phyloP scores from a whole-genome alignment of 2,113 vertebrate species.

The Sarotherodon lohbergeri region DNA sequence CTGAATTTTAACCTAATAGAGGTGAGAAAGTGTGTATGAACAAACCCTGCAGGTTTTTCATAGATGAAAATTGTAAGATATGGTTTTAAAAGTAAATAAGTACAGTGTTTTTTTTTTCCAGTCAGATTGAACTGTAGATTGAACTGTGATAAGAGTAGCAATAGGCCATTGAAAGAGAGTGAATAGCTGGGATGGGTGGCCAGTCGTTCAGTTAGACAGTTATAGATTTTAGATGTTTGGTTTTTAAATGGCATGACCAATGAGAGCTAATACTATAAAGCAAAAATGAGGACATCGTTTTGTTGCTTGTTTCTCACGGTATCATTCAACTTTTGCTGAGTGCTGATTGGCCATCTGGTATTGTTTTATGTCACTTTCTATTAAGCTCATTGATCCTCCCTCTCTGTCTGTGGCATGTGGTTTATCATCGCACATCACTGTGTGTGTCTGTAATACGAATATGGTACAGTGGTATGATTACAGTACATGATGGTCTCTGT shows the following conservation, averaged over 20 bases:
- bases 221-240: background rate
- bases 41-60: background rate
- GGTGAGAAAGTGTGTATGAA: background rate
- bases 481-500: slow-evolving; percentile 30
- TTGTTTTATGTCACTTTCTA: slow-evolving; percentile 65
- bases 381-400: slow-evolving; percentile 55
- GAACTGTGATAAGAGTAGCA: background rate
- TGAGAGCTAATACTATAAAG: background rate
- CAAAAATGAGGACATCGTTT: background rate
- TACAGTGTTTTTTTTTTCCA: fast-evolving
- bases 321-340: slow-evolving; percentile 35
- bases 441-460: slow-evolving; percentile 58
- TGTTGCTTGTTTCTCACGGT: slow-evolving; percentile 48
- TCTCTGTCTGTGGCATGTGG: slow-evolving; percentile 37
- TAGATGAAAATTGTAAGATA: background rate
- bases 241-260: background rate
- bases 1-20: background rate
- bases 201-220: background rate
- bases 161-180: background rate
- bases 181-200: background rate
- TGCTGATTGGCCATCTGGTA: slow-evolving; percentile 66
- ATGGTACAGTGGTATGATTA: slow-evolving; percentile 48
- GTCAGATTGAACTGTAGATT: background rate
- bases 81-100: background rate
- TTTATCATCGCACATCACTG: slow-evolving; percentile 45